Conservation (phyloP, 2,797 vertebrate genomes). For the Lateolabrax maculatus region DNA sequence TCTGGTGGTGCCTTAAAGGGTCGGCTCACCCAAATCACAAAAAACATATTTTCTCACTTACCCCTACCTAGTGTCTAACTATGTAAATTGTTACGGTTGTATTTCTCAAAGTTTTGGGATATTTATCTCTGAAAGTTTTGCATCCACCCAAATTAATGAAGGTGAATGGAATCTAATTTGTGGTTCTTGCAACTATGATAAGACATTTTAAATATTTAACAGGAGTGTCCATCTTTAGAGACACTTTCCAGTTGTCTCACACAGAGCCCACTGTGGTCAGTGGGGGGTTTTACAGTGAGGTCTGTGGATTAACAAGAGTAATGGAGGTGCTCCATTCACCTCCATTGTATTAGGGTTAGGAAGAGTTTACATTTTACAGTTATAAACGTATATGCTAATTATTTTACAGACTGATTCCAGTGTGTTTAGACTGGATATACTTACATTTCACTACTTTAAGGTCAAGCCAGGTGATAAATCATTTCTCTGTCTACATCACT, state of each 20-base stretch:
- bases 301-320: neutral
- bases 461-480: neutral
- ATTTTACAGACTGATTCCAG: neutral
- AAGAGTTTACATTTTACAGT: neutral
- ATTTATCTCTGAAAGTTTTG: neutral
- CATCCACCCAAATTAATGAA: neutral
- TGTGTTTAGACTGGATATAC: neutral
- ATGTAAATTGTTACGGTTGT: neutral
- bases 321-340: neutral
- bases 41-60: neutral
- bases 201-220: conserved; percentile 18
- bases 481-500: neutral
- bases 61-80: neutral
- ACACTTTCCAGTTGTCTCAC: neutral
- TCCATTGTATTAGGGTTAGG: neutral
- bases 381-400: neutral
- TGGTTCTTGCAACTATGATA: neutral
- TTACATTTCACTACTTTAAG: neutral
- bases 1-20: conserved; percentile 8
- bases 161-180: conserved; percentile 2
- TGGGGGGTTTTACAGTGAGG: neutral
- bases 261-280: neutral
- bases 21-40: neutral
- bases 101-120: neutral
- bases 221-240: neutral